Percentiles rank a stretch among this genome's conserved stretches.
phyloP scores from a whole-genome alignment of 2,797 vertebrate genomes.

The Geotrypetes seraphini region DNA sequence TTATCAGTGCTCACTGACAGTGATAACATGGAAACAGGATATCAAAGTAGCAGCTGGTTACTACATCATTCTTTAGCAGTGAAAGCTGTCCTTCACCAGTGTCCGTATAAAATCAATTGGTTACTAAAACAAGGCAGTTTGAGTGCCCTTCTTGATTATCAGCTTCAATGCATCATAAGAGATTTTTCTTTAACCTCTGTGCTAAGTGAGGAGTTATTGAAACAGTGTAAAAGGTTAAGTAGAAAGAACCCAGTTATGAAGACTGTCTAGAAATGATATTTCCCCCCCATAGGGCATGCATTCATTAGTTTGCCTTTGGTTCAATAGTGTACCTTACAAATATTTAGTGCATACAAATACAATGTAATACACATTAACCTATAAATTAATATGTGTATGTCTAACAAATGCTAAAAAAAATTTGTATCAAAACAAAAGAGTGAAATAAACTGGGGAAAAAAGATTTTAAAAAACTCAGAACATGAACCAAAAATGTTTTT shows the following conservation, averaged over 20 bases:
- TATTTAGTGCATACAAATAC: too few relatives aligned
- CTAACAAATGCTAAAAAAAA: too few relatives aligned
- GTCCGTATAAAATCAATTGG: conserved; percentile 37
- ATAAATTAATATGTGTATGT: too few relatives aligned
- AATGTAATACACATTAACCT: too few relatives aligned
- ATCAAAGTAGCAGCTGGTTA: conserved; percentile 27
- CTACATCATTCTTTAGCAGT: conserved; percentile 29
- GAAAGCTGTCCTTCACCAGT: conserved; percentile 32
- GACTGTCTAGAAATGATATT: conserved; percentile 26
- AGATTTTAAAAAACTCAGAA: too few relatives aligned
- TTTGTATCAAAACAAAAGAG: too few relatives aligned
- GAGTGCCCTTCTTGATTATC: conserved; percentile 23
- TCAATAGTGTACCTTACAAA: too few relatives aligned
- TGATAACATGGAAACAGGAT: conserved; percentile 27
- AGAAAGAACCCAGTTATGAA: conserved; percentile 20
- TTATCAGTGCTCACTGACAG: conserved; percentile 42
- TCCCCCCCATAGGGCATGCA: too few relatives aligned
- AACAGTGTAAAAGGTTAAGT: conserved; percentile 32
- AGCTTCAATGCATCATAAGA: conserved; percentile 18
- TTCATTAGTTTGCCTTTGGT: too few relatives aligned
- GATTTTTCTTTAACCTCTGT: too few relatives aligned
- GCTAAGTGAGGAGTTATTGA: conserved; percentile 19
- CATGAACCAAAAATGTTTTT: too few relatives aligned
- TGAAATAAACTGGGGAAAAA: conserved; percentile 25
- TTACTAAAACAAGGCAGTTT: conserved; percentile 14